A percentile compares a stretch with the other conserved stretches of the same genome.
Conservation (phyloP, 2,888 invertebrate genomes). For the Erebia epiphron region DNA sequence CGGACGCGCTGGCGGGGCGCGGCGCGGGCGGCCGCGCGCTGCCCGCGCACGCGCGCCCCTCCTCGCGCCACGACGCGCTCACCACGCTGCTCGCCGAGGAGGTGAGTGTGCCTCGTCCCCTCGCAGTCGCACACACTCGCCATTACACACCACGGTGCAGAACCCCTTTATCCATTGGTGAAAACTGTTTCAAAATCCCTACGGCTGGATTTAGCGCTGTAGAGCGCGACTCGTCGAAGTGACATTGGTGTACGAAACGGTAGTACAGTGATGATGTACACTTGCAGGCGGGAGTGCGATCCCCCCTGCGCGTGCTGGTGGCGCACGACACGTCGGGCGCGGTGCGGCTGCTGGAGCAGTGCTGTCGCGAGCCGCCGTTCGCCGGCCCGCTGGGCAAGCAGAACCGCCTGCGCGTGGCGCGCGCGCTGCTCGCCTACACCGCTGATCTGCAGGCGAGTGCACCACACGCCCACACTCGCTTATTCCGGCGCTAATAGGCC, state of each 20-base stretch:
- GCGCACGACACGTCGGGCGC: constrained; percentile 62
- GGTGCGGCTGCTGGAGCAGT: constrained; percentile 72
- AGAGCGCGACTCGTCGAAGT: too few relatives aligned
- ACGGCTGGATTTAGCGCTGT: too few relatives aligned
- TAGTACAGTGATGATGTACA: not conserved
- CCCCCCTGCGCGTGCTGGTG: constrained; percentile 66
- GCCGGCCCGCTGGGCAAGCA: constrained; percentile 9
- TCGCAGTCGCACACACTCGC: too few relatives aligned
- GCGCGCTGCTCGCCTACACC: constrained; percentile 6
- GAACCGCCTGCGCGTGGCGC: constrained; percentile 10
- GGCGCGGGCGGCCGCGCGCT: constrained; percentile 87
- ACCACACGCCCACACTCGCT: too few relatives aligned
- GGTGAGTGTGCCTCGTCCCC: constrained; percentile 42
- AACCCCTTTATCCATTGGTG: too few relatives aligned
- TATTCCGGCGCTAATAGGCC: too few relatives aligned
- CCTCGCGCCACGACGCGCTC: constrained; percentile 84
- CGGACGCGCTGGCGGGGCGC: constrained; percentile 88
- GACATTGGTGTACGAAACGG: too few relatives aligned
- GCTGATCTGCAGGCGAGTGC: constrained; percentile 45
- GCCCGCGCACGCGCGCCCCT: constrained; percentile 78
- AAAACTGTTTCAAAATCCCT: too few relatives aligned
- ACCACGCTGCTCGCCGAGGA: constrained; percentile 61
- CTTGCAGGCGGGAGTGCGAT: constrained; percentile 36
- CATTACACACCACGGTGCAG: too few relatives aligned
- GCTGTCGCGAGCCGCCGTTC: constrained; percentile 42